Evolutionary conservation across 2,888 invertebrate species (phyloP).

Genomic region (Rambutsinella grinnellia): DNA sequence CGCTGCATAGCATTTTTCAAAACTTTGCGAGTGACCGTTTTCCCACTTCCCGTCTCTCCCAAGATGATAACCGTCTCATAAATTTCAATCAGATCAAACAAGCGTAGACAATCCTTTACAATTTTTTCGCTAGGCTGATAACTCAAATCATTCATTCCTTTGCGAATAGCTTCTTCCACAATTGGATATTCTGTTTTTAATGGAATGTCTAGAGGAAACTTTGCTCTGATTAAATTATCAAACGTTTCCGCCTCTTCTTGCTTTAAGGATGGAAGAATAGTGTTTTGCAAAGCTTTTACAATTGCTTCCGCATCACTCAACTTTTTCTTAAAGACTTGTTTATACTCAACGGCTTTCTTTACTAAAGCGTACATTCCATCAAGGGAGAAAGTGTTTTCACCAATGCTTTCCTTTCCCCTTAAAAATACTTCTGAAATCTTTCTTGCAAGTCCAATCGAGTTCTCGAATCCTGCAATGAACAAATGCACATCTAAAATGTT

Average conservation of each 20-base stretch:
- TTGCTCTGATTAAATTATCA: not conserved
- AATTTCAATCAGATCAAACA: conserved; percentile 14
- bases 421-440: no score
- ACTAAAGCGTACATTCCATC: conserved; percentile 4
- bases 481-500: conserved; percentile 23
- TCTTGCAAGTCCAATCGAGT: conserved; percentile 4
- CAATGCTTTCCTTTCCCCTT: no score
- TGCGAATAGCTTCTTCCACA: conserved; percentile 5
- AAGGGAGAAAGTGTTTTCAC: conserved; percentile 10
- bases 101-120: conserved; percentile 1
- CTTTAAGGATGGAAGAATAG: conserved; percentile 9
- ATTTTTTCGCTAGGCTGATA: conserved; percentile 9
- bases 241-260: not conserved
- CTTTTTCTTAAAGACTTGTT: not conserved
- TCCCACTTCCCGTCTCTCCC: conserved; percentile 11
- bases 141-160: not conserved
- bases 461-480: conserved; percentile 32
- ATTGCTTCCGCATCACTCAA: conserved; percentile 20
- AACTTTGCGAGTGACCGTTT: conserved; percentile 11
- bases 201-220: not conserved
- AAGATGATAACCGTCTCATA: conserved; percentile 9
- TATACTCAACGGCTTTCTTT: not conserved
- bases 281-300: conserved; percentile 6
- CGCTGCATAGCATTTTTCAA: not conserved
- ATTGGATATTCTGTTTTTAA: not conserved